Percentiles rank a stretch among this genome's conserved stretches.
Conservation (phyloP, 2,888 invertebrate species). For the Steinernema carpocapsae region DNA sequence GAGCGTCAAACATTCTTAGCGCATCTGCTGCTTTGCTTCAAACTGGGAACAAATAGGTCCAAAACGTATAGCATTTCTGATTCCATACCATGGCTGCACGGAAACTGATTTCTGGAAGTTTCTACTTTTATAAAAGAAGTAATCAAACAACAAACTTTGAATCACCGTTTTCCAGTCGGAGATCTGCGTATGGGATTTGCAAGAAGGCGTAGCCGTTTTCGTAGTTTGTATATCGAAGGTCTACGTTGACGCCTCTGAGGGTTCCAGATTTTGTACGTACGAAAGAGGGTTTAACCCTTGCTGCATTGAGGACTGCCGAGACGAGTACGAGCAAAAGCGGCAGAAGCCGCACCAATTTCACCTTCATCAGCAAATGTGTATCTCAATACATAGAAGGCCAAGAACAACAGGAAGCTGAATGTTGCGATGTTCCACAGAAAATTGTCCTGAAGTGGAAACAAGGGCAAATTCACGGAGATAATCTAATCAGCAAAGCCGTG, state of each 20-base stretch:
- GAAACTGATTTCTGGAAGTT: background rate
- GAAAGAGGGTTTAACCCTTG: background rate
- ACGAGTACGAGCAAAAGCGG: no score
- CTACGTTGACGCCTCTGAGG: no score
- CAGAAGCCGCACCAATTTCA: no score
- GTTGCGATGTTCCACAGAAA: no score
- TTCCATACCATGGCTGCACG: background rate
- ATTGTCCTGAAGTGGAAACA: no score
- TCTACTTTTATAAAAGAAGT: background rate
- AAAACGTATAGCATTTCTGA: background rate
- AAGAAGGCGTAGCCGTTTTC: background rate
- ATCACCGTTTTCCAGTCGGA: background rate
- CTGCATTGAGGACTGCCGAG: no score
- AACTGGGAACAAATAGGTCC: constrained; percentile 3
- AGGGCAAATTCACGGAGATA: no score
- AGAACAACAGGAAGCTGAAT: no score
- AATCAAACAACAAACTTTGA: background rate
- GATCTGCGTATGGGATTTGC: background rate
- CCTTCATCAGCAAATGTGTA: no score
- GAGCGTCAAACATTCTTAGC: background rate
- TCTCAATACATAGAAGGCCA: no score
- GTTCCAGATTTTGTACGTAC: background rate
- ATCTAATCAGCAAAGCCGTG: no score
- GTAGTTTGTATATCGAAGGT: no score
- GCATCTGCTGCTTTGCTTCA: background rate